phyloP scores from a whole-genome alignment of 2,888 invertebrate genomes.

The Cataglyphis altisquamis region DNA sequence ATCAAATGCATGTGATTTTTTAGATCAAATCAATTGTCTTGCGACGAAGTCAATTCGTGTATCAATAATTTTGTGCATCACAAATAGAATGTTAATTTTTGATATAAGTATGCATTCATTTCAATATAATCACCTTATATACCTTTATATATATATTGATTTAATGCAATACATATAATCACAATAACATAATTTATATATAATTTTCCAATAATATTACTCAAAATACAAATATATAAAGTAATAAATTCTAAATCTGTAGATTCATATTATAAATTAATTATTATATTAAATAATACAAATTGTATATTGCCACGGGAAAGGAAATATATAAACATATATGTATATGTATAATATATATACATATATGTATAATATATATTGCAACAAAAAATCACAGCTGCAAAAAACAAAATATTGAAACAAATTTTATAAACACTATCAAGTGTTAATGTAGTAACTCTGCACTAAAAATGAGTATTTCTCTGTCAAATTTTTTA shows the following conservation, averaged over 20 bases:
- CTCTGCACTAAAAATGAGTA: neutral
- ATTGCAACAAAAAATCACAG: neutral
- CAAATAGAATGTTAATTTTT: neutral
- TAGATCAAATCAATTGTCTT: too few relatives aligned
- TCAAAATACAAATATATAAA: neutral
- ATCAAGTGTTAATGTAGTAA: neutral
- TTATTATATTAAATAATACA: neutral
- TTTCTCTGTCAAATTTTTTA: neutral
- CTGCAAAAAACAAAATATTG: neutral
- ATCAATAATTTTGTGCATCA: too few relatives aligned
- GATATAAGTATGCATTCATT: neutral
- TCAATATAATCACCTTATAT: neutral
- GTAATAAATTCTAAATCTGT: neutral
- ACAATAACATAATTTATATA: neutral
- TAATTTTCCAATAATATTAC: neutral
- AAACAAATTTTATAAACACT: neutral
- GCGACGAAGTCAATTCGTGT: too few relatives aligned
- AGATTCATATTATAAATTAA: neutral
- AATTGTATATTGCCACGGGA: neutral
- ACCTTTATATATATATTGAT: neutral
- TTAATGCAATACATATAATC: neutral
- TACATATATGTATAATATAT: too few relatives aligned
- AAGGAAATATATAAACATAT: neutral
- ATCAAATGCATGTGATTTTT: too few relatives aligned
- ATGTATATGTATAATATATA: too few relatives aligned